Evolutionary conservation across 92 coral and sea anemone genomes (phyloP).

Genomic region (Bergia puertoricense): DNA sequence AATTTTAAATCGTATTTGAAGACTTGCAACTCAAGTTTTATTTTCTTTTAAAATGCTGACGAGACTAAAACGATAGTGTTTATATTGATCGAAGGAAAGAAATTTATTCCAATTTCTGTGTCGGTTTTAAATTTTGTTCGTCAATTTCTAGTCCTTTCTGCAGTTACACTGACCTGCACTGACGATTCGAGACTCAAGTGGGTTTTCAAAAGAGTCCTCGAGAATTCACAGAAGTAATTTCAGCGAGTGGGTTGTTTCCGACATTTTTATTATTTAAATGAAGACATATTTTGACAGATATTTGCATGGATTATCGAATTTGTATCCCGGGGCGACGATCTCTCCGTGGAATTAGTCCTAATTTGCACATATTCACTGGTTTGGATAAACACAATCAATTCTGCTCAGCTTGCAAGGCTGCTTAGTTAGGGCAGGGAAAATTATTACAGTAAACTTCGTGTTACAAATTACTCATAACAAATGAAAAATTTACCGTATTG

Average conservation of each 20-base stretch:
- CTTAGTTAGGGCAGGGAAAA: not conserved
- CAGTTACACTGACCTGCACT: not conserved
- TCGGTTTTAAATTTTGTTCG: not conserved
- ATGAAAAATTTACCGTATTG: not conserved
- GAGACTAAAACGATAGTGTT: not conserved
- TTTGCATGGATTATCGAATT: not conserved
- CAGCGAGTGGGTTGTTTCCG: not conserved
- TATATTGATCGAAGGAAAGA: not conserved
- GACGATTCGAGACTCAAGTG: not conserved
- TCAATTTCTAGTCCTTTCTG: not conserved
- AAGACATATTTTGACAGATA: not conserved
- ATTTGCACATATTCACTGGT: slow-evolving; percentile 14
- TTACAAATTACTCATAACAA: not conserved
- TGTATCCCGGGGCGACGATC: not conserved
- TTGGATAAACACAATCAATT: not conserved
- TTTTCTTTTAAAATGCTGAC: not conserved
- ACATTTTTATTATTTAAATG: slow-evolving; percentile 13
- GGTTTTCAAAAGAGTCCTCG: not conserved
- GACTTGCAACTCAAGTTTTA: not conserved
- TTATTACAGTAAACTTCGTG: not conserved
- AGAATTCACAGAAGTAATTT: not conserved
- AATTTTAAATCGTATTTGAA: not conserved
- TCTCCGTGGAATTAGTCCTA: not conserved
- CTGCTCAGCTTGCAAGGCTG: not conserved
- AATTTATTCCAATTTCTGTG: not conserved